Evolutionary conservation across 2,888 invertebrate species (phyloP).

Genomic region (Beris morrisii): DNA sequence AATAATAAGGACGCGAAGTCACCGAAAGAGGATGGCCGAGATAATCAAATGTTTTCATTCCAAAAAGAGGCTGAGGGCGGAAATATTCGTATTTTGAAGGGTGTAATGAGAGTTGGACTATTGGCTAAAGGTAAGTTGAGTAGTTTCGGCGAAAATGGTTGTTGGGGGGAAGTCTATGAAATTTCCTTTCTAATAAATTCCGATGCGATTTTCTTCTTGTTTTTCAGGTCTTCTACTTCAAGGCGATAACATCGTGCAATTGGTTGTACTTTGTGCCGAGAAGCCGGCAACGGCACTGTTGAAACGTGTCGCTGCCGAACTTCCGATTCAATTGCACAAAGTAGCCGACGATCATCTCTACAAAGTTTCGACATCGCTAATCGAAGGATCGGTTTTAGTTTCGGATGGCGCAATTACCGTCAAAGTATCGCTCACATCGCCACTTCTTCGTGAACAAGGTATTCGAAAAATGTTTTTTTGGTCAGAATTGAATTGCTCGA

Average conservation of each 20-base stretch:
- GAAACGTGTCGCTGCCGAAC: slow-evolving; percentile 80
- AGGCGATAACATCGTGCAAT: slow-evolving; percentile 85
- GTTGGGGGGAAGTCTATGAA: too few relatives aligned
- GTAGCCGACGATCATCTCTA: slow-evolving; percentile 77
- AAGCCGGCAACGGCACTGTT: slow-evolving; percentile 88
- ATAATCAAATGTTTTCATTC: slow-evolving; percentile 77
- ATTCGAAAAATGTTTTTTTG: slow-evolving; percentile 25
- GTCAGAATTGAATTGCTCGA: slow-evolving; percentile 37
- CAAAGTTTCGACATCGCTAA: slow-evolving; percentile 79
- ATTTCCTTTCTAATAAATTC: not conserved
- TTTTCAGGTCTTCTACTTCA: slow-evolving; percentile 74
- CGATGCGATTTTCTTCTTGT: not conserved
- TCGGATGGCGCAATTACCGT: slow-evolving; percentile 78
- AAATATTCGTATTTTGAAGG: slow-evolving; percentile 78
- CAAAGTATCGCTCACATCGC: slow-evolving; percentile 88
- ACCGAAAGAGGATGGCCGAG: slow-evolving; percentile 73
- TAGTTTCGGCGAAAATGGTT: too few relatives aligned
- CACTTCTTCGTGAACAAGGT: slow-evolving; percentile 86
- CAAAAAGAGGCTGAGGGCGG: slow-evolving; percentile 67
- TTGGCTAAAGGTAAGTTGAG: slow-evolving; percentile 67
- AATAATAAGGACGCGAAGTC: slow-evolving; percentile 56
- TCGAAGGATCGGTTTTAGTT: slow-evolving; percentile 83
- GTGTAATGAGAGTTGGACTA: slow-evolving; percentile 95
- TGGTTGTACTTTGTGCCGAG: slow-evolving; percentile 93
- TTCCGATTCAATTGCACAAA: slow-evolving; percentile 76